phyloP scores from a whole-genome alignment of 2,888 invertebrate genomes.

The Euproctis similis region DNA sequence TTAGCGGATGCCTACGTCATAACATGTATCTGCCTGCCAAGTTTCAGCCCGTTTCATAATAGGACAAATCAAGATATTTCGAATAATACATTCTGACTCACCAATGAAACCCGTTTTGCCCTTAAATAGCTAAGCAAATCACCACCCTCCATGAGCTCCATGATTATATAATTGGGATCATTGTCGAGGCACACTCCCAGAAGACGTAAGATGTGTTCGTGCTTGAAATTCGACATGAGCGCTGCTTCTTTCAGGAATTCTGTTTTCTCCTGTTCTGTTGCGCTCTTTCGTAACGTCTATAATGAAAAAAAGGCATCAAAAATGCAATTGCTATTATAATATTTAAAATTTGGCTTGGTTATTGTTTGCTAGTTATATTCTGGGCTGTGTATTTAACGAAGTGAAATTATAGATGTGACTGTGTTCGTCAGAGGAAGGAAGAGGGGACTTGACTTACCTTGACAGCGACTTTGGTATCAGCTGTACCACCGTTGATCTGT shows the following conservation, averaged over 20 bases:
- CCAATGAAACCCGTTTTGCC: conserved; percentile 84
- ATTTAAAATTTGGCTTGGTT: not conserved
- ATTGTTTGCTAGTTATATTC: too few relatives aligned
- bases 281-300: conserved; percentile 92
- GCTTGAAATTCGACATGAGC: conserved; percentile 97
- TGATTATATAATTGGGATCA: conserved; percentile 93
- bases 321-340: too few relatives aligned
- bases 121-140: conserved; percentile 94
- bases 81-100: too few relatives aligned
- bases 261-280: conserved; percentile 90
- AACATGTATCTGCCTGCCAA: too few relatives aligned
- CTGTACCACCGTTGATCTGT: conserved; percentile 76
- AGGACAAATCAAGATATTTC: too few relatives aligned
- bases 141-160: conserved; percentile 98
- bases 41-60: too few relatives aligned
- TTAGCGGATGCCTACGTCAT: too few relatives aligned
- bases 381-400: too few relatives aligned
- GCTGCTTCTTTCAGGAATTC: conserved; percentile 98
- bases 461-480: conserved; percentile 89
- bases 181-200: conserved; percentile 96
- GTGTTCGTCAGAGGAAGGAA: too few relatives aligned
- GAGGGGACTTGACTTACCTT: too few relatives aligned
- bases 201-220: conserved; percentile 94
- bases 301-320: conserved; percentile 1
- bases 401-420: too few relatives aligned